phyloP scores from a whole-genome alignment of 2,888 invertebrate species.

The Meghimatium bilineatum region DNA sequence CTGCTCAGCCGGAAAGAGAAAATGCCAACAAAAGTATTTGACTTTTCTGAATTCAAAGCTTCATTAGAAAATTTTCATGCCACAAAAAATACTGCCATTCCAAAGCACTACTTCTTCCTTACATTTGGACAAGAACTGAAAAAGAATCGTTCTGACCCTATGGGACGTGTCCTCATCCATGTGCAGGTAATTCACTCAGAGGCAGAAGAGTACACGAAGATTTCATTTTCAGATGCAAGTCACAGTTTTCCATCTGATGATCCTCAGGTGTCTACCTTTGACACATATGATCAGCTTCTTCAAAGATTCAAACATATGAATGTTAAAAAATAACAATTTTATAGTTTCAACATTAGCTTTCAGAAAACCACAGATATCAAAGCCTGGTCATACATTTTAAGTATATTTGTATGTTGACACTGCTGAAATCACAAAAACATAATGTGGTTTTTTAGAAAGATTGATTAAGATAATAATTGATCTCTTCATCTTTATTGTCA shows the following conservation, averaged over 20 bases:
- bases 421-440: no score
- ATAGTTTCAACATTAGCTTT: no score
- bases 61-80: not conserved
- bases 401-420: no score
- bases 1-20: conserved; percentile 16
- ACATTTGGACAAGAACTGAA: conserved; percentile 41
- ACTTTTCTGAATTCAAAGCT: conserved; percentile 22
- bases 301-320: conserved; percentile 26
- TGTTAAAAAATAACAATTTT: not conserved
- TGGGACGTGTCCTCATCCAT: conserved; percentile 26
- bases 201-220: not conserved
- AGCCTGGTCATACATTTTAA: no score
- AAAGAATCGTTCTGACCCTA: conserved; percentile 9
- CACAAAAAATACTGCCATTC: not conserved
- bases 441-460: no score
- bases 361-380: no score
- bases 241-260: not conserved
- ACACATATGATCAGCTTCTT: conserved; percentile 23
- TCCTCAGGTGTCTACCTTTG: not conserved
- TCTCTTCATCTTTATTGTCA: no score
- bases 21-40: conserved; percentile 23
- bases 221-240: not conserved
- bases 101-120: conserved; percentile 18
- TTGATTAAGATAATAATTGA: no score
- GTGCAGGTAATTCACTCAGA: conserved; percentile 1